A percentile compares a stretch with the other conserved stretches of the same genome.
Conservation (phyloP, 2,113 vertebrate species). For the Macrotis lagotis region DNA sequence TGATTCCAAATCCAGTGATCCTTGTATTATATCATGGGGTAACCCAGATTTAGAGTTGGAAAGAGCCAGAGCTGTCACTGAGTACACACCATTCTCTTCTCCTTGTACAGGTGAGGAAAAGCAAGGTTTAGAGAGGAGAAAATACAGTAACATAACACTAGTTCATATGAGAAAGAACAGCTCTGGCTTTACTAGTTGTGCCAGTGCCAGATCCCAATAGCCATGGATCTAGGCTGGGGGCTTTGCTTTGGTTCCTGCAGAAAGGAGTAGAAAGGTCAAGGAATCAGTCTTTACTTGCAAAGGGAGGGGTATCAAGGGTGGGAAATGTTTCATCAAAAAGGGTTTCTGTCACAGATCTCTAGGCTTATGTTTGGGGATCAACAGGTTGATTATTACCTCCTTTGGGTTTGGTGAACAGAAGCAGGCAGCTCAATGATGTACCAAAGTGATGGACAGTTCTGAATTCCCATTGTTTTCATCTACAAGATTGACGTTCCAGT, state of each 20-base stretch:
- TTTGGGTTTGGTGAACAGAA: conserved; percentile 93
- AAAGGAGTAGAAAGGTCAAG: fast-evolving
- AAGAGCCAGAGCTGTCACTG: not conserved
- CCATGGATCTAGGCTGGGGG: not conserved
- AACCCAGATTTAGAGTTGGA: not conserved
- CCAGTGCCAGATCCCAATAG: not conserved
- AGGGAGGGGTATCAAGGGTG: conserved; percentile 44
- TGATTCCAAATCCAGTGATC: not conserved
- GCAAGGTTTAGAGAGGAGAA: not conserved
- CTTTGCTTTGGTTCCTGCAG: not conserved
- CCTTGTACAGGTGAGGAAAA: not conserved
- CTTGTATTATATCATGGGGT: too few relatives aligned
- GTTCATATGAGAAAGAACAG: conserved; percentile 60
- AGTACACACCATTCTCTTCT: not conserved
- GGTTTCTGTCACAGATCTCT: conserved; percentile 89
- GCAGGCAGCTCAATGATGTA: conserved; percentile 95
- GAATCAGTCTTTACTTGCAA: conserved; percentile 60
- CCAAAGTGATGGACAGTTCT: conserved; percentile 93
- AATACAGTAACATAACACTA: not conserved
- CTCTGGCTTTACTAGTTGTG: conserved; percentile 79
- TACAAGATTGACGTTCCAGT: conserved; percentile 90
- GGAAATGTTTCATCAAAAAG: conserved; percentile 81
- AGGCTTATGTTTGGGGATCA: conserved; percentile 93
- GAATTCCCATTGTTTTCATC: conserved; percentile 94
- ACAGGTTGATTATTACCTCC: conserved; percentile 96